A percentile compares a stretch with the other conserved stretches of the same genome.
Conservation (phyloP, 2,888 invertebrate genomes). For the Ectemnius cavifrons region DNA sequence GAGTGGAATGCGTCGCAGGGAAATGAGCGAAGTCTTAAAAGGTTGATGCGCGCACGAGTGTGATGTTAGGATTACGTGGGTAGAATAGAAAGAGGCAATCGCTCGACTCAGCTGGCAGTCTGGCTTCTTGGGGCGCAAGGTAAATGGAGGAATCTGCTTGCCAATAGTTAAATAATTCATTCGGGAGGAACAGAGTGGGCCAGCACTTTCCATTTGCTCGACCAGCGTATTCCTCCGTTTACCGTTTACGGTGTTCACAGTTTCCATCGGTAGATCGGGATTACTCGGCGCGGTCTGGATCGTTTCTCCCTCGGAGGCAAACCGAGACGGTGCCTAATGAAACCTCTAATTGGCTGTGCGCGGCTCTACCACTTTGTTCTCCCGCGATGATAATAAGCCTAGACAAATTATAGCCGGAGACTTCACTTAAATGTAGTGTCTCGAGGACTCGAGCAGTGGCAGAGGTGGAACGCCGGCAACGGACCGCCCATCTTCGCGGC, state of each 20-base stretch:
- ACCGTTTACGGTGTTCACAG: background rate
- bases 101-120: background rate
- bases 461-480: no score
- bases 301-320: slow-evolving; percentile 19
- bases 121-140: no score
- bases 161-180: slow-evolving; percentile 14
- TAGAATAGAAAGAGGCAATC: background rate
- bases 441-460: slow-evolving; percentile 39
- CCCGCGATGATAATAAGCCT: slow-evolving; percentile 50
- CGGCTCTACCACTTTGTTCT: slow-evolving; percentile 30
- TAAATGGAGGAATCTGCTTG: background rate
- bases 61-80: background rate
- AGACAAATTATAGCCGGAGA: slow-evolving; percentile 44
- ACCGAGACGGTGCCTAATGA: slow-evolving; percentile 26
- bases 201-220: slow-evolving; percentile 3
- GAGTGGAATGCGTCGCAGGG: background rate
- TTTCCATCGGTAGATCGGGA: background rate
- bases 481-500: slow-evolving; percentile 52
- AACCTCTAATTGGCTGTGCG: slow-evolving; percentile 43
- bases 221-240: no score
- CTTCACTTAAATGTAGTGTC: slow-evolving; percentile 44
- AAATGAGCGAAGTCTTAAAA: background rate
- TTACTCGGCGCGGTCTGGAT: slow-evolving; percentile 7
- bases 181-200: background rate
- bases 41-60: background rate